A percentile compares a stretch with the other conserved stretches of the same genome.
phyloP scores from a whole-genome alignment of 2,113 vertebrate species.

The Campylomormyrus tamandua region DNA sequence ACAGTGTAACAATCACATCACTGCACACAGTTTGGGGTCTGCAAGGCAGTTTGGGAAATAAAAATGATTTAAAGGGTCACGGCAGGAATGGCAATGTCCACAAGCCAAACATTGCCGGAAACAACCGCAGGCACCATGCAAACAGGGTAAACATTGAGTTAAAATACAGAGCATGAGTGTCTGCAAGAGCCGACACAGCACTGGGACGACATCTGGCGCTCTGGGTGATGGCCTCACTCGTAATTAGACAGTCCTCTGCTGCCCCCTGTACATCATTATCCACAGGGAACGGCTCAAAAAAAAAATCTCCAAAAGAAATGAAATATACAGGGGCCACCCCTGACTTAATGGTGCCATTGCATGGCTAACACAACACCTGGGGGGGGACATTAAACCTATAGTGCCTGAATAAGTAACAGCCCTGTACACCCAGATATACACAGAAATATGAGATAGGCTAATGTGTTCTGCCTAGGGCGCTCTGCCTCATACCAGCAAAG shows the following conservation, averaged over 20 bases:
- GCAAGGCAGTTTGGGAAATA: not conserved
- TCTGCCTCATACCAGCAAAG: not conserved
- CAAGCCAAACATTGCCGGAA: not conserved
- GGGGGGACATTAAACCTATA: slow-evolving; percentile 83
- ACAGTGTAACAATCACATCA: not conserved
- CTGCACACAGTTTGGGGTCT: not conserved
- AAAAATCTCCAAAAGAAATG: not conserved
- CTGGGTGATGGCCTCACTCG: not conserved
- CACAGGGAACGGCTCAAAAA: not conserved
- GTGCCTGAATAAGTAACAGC: slow-evolving; percentile 79
- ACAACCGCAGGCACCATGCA: not conserved
- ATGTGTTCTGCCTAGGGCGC: not conserved
- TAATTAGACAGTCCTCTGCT: slow-evolving; percentile 20
- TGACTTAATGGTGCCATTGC: slow-evolving; percentile 67
- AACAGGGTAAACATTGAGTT: not conserved
- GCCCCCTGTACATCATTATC: slow-evolving; percentile 12
- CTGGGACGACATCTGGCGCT: not conserved
- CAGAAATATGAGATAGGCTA: slow-evolving; percentile 29
- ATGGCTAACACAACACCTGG: slow-evolving; percentile 72
- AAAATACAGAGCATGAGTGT: not conserved
- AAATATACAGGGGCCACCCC: slow-evolving; percentile 48
- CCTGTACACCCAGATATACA: slow-evolving; percentile 65
- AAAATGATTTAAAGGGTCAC: not conserved
- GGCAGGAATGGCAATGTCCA: not conserved
- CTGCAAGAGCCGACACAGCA: not conserved